A percentile compares a stretch with the other conserved stretches of the same genome.
These are phyloP conservation scores for Neomorphus geoffroyi DNA, from an alignment of 2,797 vertebrate genomes.

Conservation along the genomic window DNA sequence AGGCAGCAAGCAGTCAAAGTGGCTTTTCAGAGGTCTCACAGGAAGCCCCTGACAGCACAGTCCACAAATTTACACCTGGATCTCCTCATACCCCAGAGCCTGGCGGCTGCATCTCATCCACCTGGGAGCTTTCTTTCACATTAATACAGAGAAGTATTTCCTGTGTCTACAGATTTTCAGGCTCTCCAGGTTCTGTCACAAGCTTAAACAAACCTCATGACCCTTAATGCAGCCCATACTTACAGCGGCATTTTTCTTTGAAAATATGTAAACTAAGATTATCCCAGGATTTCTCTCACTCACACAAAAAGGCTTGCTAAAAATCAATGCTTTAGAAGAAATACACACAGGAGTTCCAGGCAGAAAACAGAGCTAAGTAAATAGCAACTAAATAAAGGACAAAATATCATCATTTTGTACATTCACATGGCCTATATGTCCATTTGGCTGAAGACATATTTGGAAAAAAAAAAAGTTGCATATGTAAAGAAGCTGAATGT, in stretches of 20 bases:
- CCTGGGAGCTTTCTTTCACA: neutral
- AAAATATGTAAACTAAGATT: constrained; percentile 5
- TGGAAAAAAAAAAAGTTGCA: neutral
- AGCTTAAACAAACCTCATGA: neutral
- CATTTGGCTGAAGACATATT: neutral
- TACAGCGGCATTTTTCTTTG: neutral
- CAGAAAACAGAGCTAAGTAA: neutral
- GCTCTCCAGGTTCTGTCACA: neutral
- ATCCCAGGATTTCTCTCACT: neutral
- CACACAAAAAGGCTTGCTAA: neutral
- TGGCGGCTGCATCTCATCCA: neutral
- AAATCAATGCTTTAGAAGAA: neutral
- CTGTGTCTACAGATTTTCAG: neutral
- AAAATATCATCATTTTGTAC: neutral
- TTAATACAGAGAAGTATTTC: neutral
- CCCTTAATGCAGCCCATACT: neutral
- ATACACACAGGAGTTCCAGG: neutral
- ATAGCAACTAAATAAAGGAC: neutral
- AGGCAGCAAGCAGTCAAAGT: accelerated
- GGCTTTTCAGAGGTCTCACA: accelerated
- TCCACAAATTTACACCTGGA: neutral
- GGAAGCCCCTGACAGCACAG: neutral
- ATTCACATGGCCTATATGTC: neutral
- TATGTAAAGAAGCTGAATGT: neutral
- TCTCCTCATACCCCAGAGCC: neutral